Base-by-base conservation (phyloP, 2,888 invertebrate species). In the Harpagoxenus sublaevis region DNA sequence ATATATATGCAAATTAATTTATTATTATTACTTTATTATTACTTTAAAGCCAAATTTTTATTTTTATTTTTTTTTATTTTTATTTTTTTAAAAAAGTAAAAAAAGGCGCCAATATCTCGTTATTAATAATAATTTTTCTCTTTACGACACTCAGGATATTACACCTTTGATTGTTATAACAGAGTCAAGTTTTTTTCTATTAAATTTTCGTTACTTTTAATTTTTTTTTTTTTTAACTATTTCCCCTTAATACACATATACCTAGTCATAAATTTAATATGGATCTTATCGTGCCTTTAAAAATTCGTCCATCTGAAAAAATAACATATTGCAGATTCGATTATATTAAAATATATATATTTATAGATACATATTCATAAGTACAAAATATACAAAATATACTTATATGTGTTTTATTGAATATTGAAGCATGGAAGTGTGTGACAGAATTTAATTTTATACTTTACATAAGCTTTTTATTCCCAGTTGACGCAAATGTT, bases 51-150 rank as follows among this genome's bases (percentile, higher is more conserved):
- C 6, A 65, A 23, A 28, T 45, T 42, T 45, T 66, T n/a, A n/a
- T n/a, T n/a, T n/a, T n/a, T n/a, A n/a, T n/a, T n/a, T n/a, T n/a
- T n/a, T n/a, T n/a, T n/a, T n/a, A n/a, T n/a, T 45, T 42, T 45
- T 66, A 42, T 31, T 0, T 48, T 48, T 48, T 31, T 2, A 66
- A 9, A 66, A 28, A 66, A 0, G 4, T 28, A 31, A 66, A 66
- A 66, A 66, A 8, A 6, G 35, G 18, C 0, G 2, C 1, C 0
- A 48, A 45, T 66, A n/a, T 48, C 18, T 66, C 1, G 1, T 66
- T 66, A 66, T 48, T 66, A 66, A 48, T 66, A 66, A 23, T 23
- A 63, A 63, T 63, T n/a, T 12, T 65, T 48, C 45, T 66, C 9
- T 66, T 48, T 31, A 2, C 31, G n/a, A 3, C 2, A 48, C 9